Evolutionary conservation across 2,888 invertebrate genomes (phyloP), one percentile per base, ranked within the genome.

Genomic region (Andrena bucephala): DNA sequence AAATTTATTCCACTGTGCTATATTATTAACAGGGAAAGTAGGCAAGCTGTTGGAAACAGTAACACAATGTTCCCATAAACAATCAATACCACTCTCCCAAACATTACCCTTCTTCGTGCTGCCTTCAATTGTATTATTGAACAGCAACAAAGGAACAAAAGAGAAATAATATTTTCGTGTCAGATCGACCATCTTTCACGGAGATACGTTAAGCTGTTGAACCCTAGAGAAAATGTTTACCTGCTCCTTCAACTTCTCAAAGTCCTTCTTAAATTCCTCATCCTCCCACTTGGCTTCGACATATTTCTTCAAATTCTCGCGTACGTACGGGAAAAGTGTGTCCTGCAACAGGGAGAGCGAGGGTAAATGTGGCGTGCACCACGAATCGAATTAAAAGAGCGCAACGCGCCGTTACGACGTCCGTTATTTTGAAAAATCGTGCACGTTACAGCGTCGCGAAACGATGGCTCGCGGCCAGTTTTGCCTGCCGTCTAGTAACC

Each of bases 311-410:
- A 97, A 95, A 92, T 98, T 96, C 82, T 96, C 95, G 87, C 95
- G 95, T 0, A 97, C 97, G 92, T 97, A 98, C 0, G 97, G 96
- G 91, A 97, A 97, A 54, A 98, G 94, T 27, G 96, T 95, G 83
- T 97, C 97, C 97, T 98, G 75, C 7, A 42, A 87, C 86, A 60
- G 65, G 59, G 27, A 29, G 74, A 52, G 20, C 50, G 59, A 71
- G 65, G 63, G 54, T 78, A 82, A 82, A 71, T 67, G 42, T 50
- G 54, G 52, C 33, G 50, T n/a, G 33, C 57, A 27, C 73, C 74
- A 24, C 71, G 48, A 67, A 76, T 80, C 68, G 80, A 72, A 79
- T 68, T 75, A 71, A 80, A 50, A 60, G 4, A 24, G 65, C 52
- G 33, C 36, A 54, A 33, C 65, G 63, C 70, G 70, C 71, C 74